Evolutionary conservation across 2,888 invertebrate species (phyloP).

Genomic region (Andrena haemorrhoa): DNA sequence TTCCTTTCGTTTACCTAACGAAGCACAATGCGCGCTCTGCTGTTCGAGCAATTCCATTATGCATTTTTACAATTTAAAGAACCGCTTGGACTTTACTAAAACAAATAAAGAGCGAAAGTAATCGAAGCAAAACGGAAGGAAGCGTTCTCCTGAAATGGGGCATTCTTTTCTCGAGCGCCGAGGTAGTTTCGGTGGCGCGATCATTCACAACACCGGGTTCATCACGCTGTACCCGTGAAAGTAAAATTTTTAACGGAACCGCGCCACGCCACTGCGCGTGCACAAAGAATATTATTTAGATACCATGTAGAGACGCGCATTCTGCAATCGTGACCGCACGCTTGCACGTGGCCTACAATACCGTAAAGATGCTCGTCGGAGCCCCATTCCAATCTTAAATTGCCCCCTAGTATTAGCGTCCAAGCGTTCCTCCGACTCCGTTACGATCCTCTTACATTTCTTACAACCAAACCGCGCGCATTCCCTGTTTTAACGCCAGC

Average conservation of each 20-base stretch:
- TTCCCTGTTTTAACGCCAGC: conserved; percentile 2
- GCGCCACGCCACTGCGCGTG: conserved; percentile 33
- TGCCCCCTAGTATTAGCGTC: not conserved
- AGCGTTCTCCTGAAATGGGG: no score
- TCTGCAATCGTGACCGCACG: conserved; percentile 42
- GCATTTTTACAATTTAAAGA: not conserved
- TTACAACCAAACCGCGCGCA: not conserved
- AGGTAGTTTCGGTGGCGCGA: not conserved
- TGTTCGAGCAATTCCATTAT: not conserved
- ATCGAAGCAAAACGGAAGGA: no score
- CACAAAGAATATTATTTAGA: conserved; percentile 57
- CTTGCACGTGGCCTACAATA: conserved; percentile 40
- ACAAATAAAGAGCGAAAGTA: not conserved
- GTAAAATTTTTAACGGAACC: conserved; percentile 26
- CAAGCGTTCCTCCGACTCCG: conserved; percentile 4
- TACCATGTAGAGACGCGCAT: conserved; percentile 49
- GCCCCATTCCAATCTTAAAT: conserved; percentile 6
- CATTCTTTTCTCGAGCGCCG: no score
- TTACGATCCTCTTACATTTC: conserved; percentile 19
- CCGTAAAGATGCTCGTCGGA: not conserved
- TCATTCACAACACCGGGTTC: not conserved
- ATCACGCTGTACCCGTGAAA: not conserved
- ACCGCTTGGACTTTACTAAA: not conserved
- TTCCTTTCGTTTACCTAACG: conserved; percentile 55
- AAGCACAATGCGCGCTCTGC: conserved; percentile 28